Conservation (phyloP, 2,113 vertebrate genomes). For the Terrapene triunguis region DNA sequence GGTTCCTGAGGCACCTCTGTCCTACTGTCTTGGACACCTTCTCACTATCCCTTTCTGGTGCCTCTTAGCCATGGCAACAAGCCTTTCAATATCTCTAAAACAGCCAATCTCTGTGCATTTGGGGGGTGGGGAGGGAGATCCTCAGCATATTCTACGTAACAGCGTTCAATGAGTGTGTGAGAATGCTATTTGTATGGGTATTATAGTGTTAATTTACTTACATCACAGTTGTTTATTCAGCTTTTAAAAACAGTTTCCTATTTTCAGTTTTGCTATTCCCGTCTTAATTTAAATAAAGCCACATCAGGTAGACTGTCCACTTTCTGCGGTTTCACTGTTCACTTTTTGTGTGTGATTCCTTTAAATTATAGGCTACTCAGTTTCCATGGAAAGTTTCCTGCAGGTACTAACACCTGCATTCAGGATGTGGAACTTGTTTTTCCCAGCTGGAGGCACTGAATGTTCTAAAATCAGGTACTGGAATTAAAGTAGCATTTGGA, state of each 20-base stretch:
- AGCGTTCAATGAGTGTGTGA: too few relatives aligned
- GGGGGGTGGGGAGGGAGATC: too few relatives aligned
- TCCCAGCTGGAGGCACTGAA: background rate
- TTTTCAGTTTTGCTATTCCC: background rate
- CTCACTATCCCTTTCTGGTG: too few relatives aligned
- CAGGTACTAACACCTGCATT: background rate
- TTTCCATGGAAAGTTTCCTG: background rate
- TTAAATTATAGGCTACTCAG: background rate
- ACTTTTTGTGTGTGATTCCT: background rate
- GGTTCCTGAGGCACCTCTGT: too few relatives aligned
- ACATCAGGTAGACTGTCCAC: background rate
- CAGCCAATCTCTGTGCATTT: too few relatives aligned
- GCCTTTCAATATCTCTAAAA: too few relatives aligned
- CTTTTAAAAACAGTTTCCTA: background rate
- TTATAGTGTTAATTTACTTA: background rate
- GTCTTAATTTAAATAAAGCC: background rate
- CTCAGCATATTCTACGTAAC: too few relatives aligned
- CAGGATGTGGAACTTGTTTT: background rate
- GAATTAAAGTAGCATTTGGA: background rate
- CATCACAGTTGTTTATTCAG: background rate
- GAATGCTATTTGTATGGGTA: too few relatives aligned
- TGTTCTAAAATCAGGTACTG: background rate
- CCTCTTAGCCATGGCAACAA: too few relatives aligned
- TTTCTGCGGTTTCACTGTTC: background rate
- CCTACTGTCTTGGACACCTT: too few relatives aligned